Conservation (phyloP, 2,888 invertebrate species). For the Meiosimyza decipiens region DNA sequence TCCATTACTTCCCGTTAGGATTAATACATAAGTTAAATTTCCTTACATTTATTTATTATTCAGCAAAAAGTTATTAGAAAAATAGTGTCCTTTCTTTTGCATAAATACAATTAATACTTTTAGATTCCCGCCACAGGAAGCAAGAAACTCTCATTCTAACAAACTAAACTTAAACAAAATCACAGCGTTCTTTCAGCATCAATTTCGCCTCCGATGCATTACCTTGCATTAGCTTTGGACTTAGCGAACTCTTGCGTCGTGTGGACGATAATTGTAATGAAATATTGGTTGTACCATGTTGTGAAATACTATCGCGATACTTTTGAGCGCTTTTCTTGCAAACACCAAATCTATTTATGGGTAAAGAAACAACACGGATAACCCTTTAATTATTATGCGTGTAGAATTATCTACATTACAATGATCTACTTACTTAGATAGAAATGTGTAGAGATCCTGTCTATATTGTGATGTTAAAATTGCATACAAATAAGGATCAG, state of each 20-base stretch:
- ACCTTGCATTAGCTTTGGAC: conserved; percentile 41
- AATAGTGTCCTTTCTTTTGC: no score
- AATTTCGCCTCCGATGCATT: conserved; percentile 53
- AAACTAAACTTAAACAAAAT: conserved; percentile 55
- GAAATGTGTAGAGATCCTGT: conserved; percentile 76
- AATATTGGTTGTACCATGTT: conserved; percentile 58
- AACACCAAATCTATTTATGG: conserved; percentile 67
- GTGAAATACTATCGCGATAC: conserved; percentile 66
- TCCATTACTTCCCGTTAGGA: no score
- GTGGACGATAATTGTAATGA: conserved; percentile 53
- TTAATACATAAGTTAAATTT: no score
- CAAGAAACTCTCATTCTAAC: no score
- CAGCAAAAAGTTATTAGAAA: no score
- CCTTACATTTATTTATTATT: no score
- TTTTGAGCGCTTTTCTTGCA: conserved; percentile 68
- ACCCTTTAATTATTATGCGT: background rate
- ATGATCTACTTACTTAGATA: conserved; percentile 70
- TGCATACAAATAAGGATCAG: conserved; percentile 92
- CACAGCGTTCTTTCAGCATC: conserved; percentile 59
- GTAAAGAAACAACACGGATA: conserved; percentile 33
- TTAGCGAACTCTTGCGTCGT: conserved; percentile 50
- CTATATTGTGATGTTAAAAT: conserved; percentile 89
- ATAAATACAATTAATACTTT: no score
- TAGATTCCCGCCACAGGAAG: no score
- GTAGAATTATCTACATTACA: background rate